These are phyloP conservation scores for Minunthozetes semirufus DNA, from an alignment of 2,888 invertebrate genomes.

Conservation along the genomic window DNA sequence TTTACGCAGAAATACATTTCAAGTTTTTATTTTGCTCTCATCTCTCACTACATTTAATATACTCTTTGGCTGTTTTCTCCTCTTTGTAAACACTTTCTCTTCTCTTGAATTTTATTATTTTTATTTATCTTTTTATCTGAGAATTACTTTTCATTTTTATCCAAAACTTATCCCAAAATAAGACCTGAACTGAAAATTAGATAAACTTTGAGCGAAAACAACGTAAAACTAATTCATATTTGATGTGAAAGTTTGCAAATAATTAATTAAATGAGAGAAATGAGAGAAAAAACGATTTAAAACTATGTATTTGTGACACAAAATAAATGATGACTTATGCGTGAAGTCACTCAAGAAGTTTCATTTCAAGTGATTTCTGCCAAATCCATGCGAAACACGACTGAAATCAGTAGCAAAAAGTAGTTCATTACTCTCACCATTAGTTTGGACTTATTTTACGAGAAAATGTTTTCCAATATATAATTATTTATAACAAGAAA, in stretches of 20 bases:
- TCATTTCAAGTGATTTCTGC: too few relatives aligned
- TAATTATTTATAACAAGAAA: neutral
- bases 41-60: neutral
- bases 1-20: neutral
- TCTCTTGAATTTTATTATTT: neutral
- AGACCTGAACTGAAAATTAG: neutral
- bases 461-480: neutral
- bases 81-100: neutral
- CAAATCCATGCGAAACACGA: neutral
- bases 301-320: neutral
- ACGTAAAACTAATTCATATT: neutral
- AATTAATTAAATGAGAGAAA: neutral
- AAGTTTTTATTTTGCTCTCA: too few relatives aligned
- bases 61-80: neutral
- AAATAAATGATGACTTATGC: neutral
- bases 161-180: too few relatives aligned
- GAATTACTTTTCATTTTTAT: too few relatives aligned
- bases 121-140: neutral
- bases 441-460: neutral
- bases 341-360: too few relatives aligned
- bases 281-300: neutral
- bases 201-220: neutral
- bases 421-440: slow-evolving; percentile 15
- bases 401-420: neutral
- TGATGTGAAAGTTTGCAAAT: neutral